Base-by-base conservation (phyloP, 1,140 invertebrate genomes). In the Rhynchophorus ferrugineus region DNA sequence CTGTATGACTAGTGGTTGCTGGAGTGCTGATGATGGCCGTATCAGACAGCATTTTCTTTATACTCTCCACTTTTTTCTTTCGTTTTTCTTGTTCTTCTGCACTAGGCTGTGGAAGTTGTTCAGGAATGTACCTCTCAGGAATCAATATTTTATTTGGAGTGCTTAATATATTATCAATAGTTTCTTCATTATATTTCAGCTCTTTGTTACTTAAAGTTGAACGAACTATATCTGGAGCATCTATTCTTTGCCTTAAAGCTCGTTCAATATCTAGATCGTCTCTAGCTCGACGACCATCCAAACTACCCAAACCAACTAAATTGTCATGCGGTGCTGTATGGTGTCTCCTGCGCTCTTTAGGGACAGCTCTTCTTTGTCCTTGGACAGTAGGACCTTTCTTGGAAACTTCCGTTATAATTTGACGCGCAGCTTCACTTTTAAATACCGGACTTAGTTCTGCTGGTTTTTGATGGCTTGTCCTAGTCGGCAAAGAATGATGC, bases 61-160 rank as follows among this genome's bases (percentile, higher is more conserved):
- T 93, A 14, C 85, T 86, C 63, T 93, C 90, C 1, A 91, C 89
- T 73, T 93, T 94, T 63, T 89, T 83, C 59, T 82, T 75, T 8
- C 91, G 74, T 55, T 85, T 83, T 51, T 85, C 77, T 64, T 87
- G 83, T 63, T 94, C 90, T 63, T 91, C 87, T 1, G 83, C 82
- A 8, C 84, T 84, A 14, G 89, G 66, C 67, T 89, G 83, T 49
- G 85, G 86, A 59, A 89, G 79, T 71, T 87, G 82, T 70, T 94
- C 90, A 21, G 91, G 90, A 59, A 93, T 84, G 67, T 94, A 94
- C 57, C 91, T 75, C 71, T 94, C 91, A 2, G 91, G 91, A 58
- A 95, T 95, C 20, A 85, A 72, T 58, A 94, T 93, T 72, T 93
- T 94, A 66, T 87, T 87, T 16, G 91, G 91, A 19, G 87, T 84